Conservation (phyloP, 1,140 invertebrate species). For the Heliconius himera region DNA sequence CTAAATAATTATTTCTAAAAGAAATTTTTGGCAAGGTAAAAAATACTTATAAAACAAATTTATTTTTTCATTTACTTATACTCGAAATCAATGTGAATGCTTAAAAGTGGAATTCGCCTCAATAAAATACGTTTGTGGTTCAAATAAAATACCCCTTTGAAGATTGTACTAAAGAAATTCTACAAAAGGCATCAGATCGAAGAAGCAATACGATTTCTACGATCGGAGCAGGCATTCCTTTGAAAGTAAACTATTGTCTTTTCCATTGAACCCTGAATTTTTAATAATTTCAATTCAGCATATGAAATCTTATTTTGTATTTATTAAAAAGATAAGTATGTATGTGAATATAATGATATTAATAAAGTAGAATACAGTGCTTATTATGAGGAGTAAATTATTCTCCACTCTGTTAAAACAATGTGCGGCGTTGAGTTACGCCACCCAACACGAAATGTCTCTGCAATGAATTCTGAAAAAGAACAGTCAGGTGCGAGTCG, state of each 20-base stretch:
- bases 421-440: no score
- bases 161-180: slow-evolving; percentile 22
- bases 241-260: slow-evolving; percentile 30
- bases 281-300: slow-evolving; percentile 2
- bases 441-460: no score
- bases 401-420: no score
- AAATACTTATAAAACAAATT: not conserved
- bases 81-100: slow-evolving; percentile 5
- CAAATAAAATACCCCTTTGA: slow-evolving; percentile 27
- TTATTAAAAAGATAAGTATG: not conserved
- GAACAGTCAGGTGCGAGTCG: no score
- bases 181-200: slow-evolving; percentile 25
- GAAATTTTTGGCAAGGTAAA: not conserved
- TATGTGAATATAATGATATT: not conserved
- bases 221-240: slow-evolving; percentile 30
- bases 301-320: not conserved
- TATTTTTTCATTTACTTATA: slow-evolving; percentile 10
- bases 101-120: slow-evolving; percentile 19
- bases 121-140: slow-evolving; percentile 27
- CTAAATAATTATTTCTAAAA: not conserved
- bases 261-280: slow-evolving; percentile 21
- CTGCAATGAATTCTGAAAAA: no score
- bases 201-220: slow-evolving; percentile 27
- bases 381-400: no score
- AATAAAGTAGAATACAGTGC: no score